phyloP scores from a whole-genome alignment of 2,888 invertebrate species.

The Geotrupes spiniger region DNA sequence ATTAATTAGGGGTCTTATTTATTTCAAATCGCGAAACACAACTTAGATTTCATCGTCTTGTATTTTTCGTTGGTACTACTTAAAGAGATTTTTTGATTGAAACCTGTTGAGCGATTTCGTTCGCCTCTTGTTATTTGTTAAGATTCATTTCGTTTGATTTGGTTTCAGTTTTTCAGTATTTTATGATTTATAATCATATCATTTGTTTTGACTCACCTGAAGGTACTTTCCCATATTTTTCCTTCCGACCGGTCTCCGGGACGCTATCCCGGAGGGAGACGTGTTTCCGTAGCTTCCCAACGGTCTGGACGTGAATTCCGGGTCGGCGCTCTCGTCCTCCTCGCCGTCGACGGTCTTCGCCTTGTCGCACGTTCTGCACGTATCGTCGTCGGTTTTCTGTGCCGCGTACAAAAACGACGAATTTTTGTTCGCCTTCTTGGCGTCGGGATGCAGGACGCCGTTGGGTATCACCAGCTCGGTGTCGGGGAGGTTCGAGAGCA shows the following conservation, averaged over 20 bases:
- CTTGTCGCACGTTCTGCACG: conserved; percentile 39
- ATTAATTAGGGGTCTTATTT: no score
- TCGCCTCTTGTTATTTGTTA: no score
- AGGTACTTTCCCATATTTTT: conserved; percentile 46
- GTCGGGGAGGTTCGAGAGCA: conserved; percentile 55
- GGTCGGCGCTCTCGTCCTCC: conserved; percentile 11
- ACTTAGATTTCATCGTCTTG: no score
- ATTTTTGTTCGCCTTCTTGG: conserved; percentile 17
- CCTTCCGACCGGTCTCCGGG: conserved; percentile 47
- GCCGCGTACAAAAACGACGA: conserved; percentile 17
- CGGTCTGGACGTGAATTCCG: conserved; percentile 32
- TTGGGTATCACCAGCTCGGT: conserved; percentile 39
- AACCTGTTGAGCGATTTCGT: no score
- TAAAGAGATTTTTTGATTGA: no score
- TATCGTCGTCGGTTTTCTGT: conserved; percentile 31
- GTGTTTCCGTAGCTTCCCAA: conserved; percentile 48
- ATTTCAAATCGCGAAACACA: no score
- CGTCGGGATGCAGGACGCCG: conserved; percentile 4
- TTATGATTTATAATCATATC: no score
- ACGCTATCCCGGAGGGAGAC: conserved; percentile 45
- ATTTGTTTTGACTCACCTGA: conserved; percentile 46
- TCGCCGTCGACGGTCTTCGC: conserved; percentile 14
- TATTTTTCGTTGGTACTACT: no score
- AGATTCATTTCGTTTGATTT: no score
- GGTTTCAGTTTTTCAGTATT: no score